A percentile compares a stretch with the other conserved stretches of the same genome.
These are phyloP conservation scores for Tragopan temminckii DNA, from an alignment of 2,797 vertebrate species.

Conservation along the genomic window DNA sequence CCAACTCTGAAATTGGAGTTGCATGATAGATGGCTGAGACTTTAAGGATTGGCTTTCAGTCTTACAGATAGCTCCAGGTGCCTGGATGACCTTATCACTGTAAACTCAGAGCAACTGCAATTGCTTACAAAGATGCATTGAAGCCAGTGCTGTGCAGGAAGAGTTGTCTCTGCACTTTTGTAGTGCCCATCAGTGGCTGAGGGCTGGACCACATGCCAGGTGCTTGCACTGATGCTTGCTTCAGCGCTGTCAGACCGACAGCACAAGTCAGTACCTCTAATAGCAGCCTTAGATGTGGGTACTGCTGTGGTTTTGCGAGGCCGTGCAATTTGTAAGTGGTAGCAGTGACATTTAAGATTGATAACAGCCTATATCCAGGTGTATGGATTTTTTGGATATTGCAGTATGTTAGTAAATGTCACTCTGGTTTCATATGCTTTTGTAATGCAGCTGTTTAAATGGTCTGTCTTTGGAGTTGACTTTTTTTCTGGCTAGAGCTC, in stretches of 20 bases:
- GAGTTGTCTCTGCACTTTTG: not conserved
- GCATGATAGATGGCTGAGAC: not conserved
- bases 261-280: not conserved
- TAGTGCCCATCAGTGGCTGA: rapidly evolving
- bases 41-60: not conserved
- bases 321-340: not conserved
- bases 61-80: not conserved
- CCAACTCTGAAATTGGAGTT: not conserved
- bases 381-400: not conserved
- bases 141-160: not conserved
- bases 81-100: not conserved
- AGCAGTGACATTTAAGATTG: not conserved
- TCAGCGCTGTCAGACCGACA: not conserved
- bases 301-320: not conserved
- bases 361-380: not conserved
- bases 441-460: not conserved
- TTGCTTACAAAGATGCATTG: not conserved
- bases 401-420: not conserved
- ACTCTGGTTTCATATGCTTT: not conserved
- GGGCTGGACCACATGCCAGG: rapidly evolving
- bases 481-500: not conserved
- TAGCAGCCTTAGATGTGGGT: rapidly evolving
- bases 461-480: not conserved
- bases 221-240: rapidly evolving
- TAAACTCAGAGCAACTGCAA: not conserved